Evolutionary conservation across 2,797 vertebrate genomes (phyloP).

Genomic region (Setipinna tenuifilis): DNA sequence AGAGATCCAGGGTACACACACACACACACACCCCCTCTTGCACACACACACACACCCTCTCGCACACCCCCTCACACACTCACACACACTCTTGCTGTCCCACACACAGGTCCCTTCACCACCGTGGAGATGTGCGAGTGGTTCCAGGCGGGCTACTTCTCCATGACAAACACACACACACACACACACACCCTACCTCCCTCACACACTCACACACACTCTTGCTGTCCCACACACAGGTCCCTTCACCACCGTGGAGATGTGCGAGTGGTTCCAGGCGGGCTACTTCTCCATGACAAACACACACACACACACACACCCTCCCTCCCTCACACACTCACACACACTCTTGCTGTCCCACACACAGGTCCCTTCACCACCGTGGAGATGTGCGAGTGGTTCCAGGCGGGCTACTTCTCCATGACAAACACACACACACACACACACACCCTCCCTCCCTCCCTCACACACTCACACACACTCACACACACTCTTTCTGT

Average conservation of each 20-base stretch:
- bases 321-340: too few relatives aligned
- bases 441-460: too few relatives aligned
- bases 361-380: slow-evolving; percentile 87
- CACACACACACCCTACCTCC: not conserved
- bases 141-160: slow-evolving; percentile 83
- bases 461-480: too few relatives aligned
- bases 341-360: not conserved
- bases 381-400: slow-evolving; percentile 94
- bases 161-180: slow-evolving; percentile 69
- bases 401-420: slow-evolving; percentile 91
- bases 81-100: not conserved
- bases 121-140: too few relatives aligned
- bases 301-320: slow-evolving; percentile 16
- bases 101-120: too few relatives aligned
- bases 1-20: slow-evolving; percentile 85
- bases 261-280: slow-evolving; percentile 94
- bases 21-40: not conserved
- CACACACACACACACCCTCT: not conserved
- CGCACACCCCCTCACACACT: not conserved
- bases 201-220: too few relatives aligned
- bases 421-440: slow-evolving; percentile 78
- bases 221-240: slow-evolving; percentile 62
- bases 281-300: slow-evolving; percentile 94
- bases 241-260: slow-evolving; percentile 91
- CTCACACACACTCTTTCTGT: not conserved